A percentile compares a stretch with the other conserved stretches of the same genome.
Conservation (phyloP, 2,888 invertebrate genomes). For the Ceriagrion tenellum region DNA sequence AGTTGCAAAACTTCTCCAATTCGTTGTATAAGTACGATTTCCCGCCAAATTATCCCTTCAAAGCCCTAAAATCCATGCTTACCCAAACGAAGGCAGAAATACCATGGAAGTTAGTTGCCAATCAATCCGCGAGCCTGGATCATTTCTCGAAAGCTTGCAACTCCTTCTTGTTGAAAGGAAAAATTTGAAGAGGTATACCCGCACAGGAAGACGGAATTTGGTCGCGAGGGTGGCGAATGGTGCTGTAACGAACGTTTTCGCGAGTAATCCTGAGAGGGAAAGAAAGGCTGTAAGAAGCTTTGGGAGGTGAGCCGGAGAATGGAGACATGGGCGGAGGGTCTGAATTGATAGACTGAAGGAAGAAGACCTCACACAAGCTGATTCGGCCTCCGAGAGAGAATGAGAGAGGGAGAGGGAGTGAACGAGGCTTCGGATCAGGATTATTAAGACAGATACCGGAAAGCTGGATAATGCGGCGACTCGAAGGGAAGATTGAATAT, state of each 20-base stretch:
- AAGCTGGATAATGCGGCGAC: constrained; percentile 53
- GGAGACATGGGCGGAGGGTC: neutral
- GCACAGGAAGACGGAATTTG: neutral
- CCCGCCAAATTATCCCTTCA: neutral
- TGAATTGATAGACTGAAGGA: neutral
- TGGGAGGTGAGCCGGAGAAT: neutral
- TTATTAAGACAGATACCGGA: constrained; percentile 51
- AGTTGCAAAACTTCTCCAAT: neutral
- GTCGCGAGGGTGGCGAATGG: neutral
- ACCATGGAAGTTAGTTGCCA: neutral
- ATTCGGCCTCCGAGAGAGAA: too few relatives aligned
- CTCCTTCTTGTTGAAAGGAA: neutral
- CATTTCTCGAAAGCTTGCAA: neutral
- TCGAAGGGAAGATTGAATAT: constrained; percentile 51
- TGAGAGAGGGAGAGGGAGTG: neutral
- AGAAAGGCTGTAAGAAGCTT: neutral
- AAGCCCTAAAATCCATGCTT: neutral
- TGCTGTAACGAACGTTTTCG: neutral
- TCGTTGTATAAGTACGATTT: neutral
- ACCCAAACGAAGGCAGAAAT: neutral
- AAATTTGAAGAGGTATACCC: neutral
- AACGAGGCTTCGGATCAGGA: neutral
- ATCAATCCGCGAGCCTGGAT: neutral
- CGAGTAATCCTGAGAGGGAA: neutral
- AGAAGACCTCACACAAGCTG: neutral